Evolutionary conservation across 1,140 invertebrate genomes (phyloP).

Genomic region (fruit fly (Drosophila melanogaster)): Release_6_plus_ISO1_MT NT_033779.5:12224501-12225000

Average conservation of each 20-base stretch:
- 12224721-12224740: not conserved
- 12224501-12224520: not conserved
- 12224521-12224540: conserved; percentile 14
- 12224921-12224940: not conserved
- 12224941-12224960: conserved; percentile 37
- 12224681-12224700: conserved; percentile 3
- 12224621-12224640: conserved; percentile 63
- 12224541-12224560: conserved; percentile 8
- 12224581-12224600: conserved; percentile 26
- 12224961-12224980: conserved; percentile 18
- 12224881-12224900: conserved; percentile 18
- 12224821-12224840: not conserved
- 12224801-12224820: not conserved
- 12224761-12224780: not conserved
- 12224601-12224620: conserved; percentile 47
- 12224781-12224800: not conserved
- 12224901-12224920: conserved; percentile 10
- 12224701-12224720: not conserved
- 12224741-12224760: not conserved
- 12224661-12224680: conserved; percentile 51
- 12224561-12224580: conserved; percentile 9
- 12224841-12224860: conserved; percentile 6
- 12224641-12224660: conserved; percentile 76
- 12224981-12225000: conserved; percentile 28
- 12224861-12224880: conserved; percentile 28